These are phyloP conservation scores for Araneus ventricosus DNA, from an alignment of 1,140 invertebrate species.

Conservation along the genomic window DNA sequence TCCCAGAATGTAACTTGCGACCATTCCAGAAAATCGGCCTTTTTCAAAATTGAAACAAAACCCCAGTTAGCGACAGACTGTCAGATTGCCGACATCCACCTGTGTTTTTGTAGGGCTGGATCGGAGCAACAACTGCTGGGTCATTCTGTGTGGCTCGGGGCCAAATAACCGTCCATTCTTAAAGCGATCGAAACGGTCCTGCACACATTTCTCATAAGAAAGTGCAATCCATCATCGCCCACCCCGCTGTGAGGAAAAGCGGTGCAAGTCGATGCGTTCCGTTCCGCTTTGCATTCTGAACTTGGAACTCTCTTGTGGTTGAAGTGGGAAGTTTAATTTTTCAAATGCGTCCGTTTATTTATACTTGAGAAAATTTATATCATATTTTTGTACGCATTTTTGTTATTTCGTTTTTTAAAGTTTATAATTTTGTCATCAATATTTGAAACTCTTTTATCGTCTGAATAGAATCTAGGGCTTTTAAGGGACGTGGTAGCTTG, in stretches of 20 bases:
- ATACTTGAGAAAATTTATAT: neutral
- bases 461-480: no score
- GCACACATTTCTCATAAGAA: slow-evolving; percentile 69
- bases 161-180: slow-evolving; percentile 69
- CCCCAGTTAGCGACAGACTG: slow-evolving; percentile 7
- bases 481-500: no score
- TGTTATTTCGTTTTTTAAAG: neutral
- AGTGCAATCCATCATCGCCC: slow-evolving; percentile 62
- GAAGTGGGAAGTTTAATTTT: neutral
- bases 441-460: no score
- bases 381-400: neutral
- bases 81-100: slow-evolving; percentile 8
- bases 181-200: slow-evolving; percentile 52
- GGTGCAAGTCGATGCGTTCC: neutral
- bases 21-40: neutral
- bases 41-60: neutral
- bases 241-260: neutral
- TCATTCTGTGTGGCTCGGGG: slow-evolving; percentile 60
- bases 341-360: neutral
- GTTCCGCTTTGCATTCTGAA: neutral
- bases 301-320: neutral
- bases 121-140: slow-evolving; percentile 20
- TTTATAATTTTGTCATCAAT: no score
- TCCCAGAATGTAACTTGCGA: neutral
- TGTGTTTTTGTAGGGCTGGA: neutral